Evolutionary conservation across 2,797 vertebrate genomes (phyloP).

Genomic region (Enteromius fasciolatus): DNA sequence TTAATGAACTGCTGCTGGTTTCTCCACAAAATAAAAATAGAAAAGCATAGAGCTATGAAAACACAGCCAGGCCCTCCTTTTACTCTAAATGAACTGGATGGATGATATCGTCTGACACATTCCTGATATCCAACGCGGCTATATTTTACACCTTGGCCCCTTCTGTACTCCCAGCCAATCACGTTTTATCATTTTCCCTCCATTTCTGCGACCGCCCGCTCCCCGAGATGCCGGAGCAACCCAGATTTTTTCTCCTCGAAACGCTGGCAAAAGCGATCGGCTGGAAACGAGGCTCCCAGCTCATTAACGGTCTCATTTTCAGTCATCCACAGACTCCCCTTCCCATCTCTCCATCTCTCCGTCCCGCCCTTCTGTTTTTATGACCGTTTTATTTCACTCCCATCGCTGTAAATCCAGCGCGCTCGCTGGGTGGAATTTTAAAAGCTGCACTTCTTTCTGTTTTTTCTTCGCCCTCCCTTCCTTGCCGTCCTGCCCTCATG

Average conservation of each 20-base stretch:
- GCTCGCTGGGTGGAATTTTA: conserved; percentile 59
- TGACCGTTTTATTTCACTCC: conserved; percentile 66
- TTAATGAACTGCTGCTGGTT: neutral
- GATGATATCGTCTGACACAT: conserved; percentile 66
- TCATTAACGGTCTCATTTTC: conserved; percentile 75
- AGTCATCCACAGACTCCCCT: conserved; percentile 59
- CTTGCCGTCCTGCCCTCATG: conserved; percentile 24
- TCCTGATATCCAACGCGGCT: conserved; percentile 65
- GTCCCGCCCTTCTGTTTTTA: conserved; percentile 63
- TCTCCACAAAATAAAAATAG: neutral
- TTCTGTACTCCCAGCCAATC: conserved; percentile 61
- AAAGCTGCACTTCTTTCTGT: conserved; percentile 57
- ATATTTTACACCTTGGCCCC: conserved; percentile 58
- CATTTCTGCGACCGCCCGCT: conserved; percentile 70
- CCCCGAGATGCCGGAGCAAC: conserved; percentile 71
- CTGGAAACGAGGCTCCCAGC: conserved; percentile 75
- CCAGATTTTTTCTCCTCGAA: conserved; percentile 68
- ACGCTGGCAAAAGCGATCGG: conserved; percentile 69
- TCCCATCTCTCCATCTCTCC: conserved; percentile 32
- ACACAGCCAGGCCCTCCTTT: conserved; percentile 1
- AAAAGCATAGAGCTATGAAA: neutral
- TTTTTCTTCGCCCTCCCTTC: conserved; percentile 41
- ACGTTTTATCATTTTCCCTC: conserved; percentile 68
- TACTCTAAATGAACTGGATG: neutral
- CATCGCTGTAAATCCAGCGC: conserved; percentile 61